These are phyloP conservation scores for Dorcus parallelipipedus DNA, from an alignment of 2,888 invertebrate species.

Conservation along the genomic window DNA sequence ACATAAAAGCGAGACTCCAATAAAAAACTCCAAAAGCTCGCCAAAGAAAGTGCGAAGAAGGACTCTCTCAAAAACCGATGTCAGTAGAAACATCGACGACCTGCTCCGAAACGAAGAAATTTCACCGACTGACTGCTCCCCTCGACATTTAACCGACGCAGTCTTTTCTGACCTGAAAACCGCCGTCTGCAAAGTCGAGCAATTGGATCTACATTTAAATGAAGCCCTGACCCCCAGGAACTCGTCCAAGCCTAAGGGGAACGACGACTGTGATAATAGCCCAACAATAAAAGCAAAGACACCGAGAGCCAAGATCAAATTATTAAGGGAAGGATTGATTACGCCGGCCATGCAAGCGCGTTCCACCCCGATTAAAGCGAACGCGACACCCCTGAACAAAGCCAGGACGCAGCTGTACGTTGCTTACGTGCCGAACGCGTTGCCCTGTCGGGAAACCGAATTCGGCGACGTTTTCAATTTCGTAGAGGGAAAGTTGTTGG, in stretches of 20 bases:
- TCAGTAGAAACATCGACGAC: background rate
- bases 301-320: constrained; percentile 35
- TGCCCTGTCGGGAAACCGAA: constrained; percentile 80
- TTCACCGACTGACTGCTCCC: background rate
- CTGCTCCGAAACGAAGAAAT: background rate
- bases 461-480: constrained; percentile 73
- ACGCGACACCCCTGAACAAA: constrained; percentile 44
- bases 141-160: too few relatives aligned
- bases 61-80: background rate
- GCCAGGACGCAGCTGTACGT: constrained; percentile 63
- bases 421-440: constrained; percentile 69
- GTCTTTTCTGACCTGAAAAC: background rate
- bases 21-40: background rate
- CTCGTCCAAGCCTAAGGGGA: background rate
- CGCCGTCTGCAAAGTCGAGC: background rate
- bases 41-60: constrained; percentile 7
- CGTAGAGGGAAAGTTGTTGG: constrained; percentile 67
- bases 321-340: constrained; percentile 44
- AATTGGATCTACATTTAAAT: constrained; percentile 2
- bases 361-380: constrained; percentile 37
- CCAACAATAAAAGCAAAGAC: constrained; percentile 15
- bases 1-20: too few relatives aligned
- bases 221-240: constrained; percentile 1
- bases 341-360: constrained; percentile 52
- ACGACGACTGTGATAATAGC: background rate